These are phyloP conservation scores for Zaprionus ghesquierei DNA, from an alignment of 1,140 invertebrate species.

Conservation along the genomic window DNA sequence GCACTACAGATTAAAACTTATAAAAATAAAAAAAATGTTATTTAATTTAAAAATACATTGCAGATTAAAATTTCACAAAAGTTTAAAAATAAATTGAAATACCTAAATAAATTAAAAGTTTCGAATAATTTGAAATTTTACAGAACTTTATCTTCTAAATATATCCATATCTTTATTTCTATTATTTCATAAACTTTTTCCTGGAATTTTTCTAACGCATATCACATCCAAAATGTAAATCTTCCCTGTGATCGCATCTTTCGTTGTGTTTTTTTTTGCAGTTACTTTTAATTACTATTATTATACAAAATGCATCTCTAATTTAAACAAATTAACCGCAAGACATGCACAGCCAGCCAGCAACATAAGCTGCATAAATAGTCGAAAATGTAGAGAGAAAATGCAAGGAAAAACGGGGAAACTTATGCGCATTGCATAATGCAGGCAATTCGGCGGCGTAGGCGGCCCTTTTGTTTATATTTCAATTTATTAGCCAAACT, in stretches of 20 bases:
- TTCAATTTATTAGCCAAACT: conserved; percentile 19
- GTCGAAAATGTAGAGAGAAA: conserved; percentile 38
- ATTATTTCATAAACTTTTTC: too few relatives aligned
- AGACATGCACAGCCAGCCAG: background rate
- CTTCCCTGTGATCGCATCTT: background rate
- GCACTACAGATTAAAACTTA: too few relatives aligned
- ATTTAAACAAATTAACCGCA: background rate
- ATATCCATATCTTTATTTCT: too few relatives aligned
- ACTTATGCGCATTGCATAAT: conserved; percentile 64
- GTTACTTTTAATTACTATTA: background rate
- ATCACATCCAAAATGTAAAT: background rate
- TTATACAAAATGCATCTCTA: background rate
- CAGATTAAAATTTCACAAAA: too few relatives aligned
- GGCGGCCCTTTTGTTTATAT: conserved; percentile 54
- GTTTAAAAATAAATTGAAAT: too few relatives aligned
- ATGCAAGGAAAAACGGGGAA: conserved; percentile 26
- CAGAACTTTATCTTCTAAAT: too few relatives aligned
- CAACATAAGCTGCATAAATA: conserved; percentile 13
- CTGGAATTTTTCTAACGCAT: too few relatives aligned
- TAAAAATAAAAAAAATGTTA: too few relatives aligned
- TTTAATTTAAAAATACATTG: too few relatives aligned
- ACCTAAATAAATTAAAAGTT: too few relatives aligned
- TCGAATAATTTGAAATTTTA: too few relatives aligned
- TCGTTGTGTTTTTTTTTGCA: background rate
- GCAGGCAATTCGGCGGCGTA: conserved; percentile 39